phyloP scores from a whole-genome alignment of 2,888 invertebrate species.

The Harmothoe impar region DNA sequence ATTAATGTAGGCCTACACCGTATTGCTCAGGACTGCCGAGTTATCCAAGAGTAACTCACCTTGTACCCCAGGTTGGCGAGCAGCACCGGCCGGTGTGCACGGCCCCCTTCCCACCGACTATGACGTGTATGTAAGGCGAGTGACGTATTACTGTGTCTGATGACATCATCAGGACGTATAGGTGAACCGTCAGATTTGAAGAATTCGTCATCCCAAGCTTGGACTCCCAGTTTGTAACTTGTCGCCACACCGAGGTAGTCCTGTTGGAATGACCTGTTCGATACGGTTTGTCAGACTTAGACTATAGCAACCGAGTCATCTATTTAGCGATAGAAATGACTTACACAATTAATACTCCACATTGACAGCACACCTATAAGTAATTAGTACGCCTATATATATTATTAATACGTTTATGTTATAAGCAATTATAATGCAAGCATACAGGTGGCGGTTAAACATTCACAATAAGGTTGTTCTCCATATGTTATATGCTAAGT shows the following conservation, averaged over 20 bases:
- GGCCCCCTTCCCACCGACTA: constrained; percentile 80
- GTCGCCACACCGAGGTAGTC: constrained; percentile 11
- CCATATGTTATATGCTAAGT: too few relatives aligned
- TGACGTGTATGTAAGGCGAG: constrained; percentile 73
- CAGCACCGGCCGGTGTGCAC: constrained; percentile 76
- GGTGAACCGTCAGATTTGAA: not conserved
- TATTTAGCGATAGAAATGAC: too few relatives aligned
- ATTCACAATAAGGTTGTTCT: too few relatives aligned
- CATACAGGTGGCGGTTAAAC: too few relatives aligned
- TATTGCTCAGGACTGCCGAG: not conserved
- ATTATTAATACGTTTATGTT: too few relatives aligned
- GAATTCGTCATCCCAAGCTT: constrained; percentile 66
- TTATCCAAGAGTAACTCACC: constrained; percentile 69
- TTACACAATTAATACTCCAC: too few relatives aligned
- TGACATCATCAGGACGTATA: not conserved
- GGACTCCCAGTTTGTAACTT: not conserved
- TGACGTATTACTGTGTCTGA: not conserved
- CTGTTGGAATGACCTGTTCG: constrained; percentile 49
- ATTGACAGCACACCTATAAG: too few relatives aligned
- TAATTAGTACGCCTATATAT: too few relatives aligned
- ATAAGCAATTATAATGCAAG: too few relatives aligned
- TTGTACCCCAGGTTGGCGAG: constrained; percentile 79
- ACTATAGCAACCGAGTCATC: not conserved
- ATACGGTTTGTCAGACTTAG: too few relatives aligned
- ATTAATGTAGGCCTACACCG: too few relatives aligned